phyloP scores from a whole-genome alignment of 2,113 vertebrate genomes.

The Furnarius figulus region DNA sequence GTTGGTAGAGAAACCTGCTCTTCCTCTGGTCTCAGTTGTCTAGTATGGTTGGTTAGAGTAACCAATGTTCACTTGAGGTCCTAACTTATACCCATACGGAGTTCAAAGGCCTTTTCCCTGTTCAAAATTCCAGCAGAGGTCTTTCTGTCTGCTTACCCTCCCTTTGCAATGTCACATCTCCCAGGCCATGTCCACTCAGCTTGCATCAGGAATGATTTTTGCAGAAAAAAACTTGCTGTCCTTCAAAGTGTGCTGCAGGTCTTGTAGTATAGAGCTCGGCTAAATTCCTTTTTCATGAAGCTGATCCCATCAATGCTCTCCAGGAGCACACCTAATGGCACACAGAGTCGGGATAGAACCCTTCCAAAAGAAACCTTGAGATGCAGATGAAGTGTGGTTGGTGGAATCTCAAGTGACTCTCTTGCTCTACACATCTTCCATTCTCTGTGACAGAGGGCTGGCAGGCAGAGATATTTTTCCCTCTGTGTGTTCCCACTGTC shows the following conservation, averaged over 20 bases:
- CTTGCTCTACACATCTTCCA: background rate
- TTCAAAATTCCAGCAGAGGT: background rate
- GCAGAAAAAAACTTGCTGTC: background rate
- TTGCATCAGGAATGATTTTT: background rate
- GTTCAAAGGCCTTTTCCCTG: background rate
- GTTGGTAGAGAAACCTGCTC: background rate
- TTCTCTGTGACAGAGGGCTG: background rate
- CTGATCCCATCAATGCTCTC: background rate
- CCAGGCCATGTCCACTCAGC: background rate
- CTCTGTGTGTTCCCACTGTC: background rate
- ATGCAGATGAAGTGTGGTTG: background rate
- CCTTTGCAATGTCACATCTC: background rate
- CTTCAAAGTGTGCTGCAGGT: background rate
- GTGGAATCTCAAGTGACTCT: background rate
- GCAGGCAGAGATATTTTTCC: background rate
- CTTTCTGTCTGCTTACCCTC: background rate
- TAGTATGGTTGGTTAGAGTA: background rate
- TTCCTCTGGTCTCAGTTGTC: background rate
- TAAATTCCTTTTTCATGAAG: background rate
- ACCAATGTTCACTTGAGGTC: background rate
- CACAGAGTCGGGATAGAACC: background rate
- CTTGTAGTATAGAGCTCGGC: background rate
- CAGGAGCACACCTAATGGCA: background rate
- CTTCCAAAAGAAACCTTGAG: background rate
- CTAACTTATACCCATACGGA: background rate